Base-by-base conservation (phyloP, 1,140 invertebrate species). In the Theocolax elegans region DNA sequence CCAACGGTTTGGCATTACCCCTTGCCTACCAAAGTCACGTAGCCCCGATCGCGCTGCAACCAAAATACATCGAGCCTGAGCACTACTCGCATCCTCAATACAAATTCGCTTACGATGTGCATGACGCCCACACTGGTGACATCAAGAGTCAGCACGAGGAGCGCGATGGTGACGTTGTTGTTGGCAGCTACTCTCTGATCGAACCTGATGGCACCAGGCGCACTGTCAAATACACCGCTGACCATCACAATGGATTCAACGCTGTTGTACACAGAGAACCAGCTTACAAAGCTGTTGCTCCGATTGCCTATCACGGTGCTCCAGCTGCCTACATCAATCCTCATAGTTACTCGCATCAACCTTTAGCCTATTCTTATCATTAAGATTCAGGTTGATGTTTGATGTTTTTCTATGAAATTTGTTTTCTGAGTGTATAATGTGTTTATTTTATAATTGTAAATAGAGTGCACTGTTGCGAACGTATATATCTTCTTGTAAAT, bases 151-250 rank as follows among this genome's bases (percentile, higher is more conserved):
- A 88, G 62, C 81, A 87, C 56, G 88, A 89, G 72, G 82, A 79
- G 31, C 85, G 88, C 0, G 85, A 88, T 49, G 88, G 88, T 1
- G 88, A 89, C 71, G 56, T 86, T 27, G 88, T 89, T 12, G 83
- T 85, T 56, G 88, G 87, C 13, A 87, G 86, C 69, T 89, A 89
- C 83, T 87, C 85, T 3, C 76, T 89, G 46, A 80, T 89, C 62
- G 88, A 89, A 60, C 81, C 89, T 51, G 89, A 89, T 72, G 88
- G 89, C 67, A 86, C 86, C 59, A 82, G 80, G 27, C 86, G 88
- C 69, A 87, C 81, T 68, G 89, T 89, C 60, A 85, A 85, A 69
- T 89, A 89, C 81, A 83, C 84, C 53, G 88, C 88, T 38, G 86
- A 88, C 35, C 49, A 73, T 1, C 79, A 87, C 71, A 88, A 87